phyloP scores from a whole-genome alignment of 2,888 invertebrate species.

The Plagodis dolabraria region DNA sequence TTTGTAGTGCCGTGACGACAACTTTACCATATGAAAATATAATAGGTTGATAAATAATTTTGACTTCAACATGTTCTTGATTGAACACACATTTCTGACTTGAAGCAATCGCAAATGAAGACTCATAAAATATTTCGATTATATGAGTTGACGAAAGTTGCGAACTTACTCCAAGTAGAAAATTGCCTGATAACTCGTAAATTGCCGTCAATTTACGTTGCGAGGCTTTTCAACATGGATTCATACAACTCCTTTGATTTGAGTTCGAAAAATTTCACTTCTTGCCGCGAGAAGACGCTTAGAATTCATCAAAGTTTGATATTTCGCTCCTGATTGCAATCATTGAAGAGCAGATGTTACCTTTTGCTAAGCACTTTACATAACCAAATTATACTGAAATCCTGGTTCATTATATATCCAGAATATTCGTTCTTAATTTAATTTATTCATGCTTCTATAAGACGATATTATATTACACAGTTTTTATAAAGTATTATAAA shows the following conservation, averaged over 20 bases:
- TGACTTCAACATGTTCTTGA: too few relatives aligned
- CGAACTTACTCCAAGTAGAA: constrained; percentile 23
- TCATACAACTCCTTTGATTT: constrained; percentile 14
- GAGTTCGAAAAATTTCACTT: not conserved
- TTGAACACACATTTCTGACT: not conserved
- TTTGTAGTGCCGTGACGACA: too few relatives aligned
- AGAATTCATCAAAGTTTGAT: constrained; percentile 8
- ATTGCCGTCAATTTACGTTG: constrained; percentile 30
- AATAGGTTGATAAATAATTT: too few relatives aligned
- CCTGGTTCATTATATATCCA: too few relatives aligned
- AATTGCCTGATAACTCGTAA: constrained; percentile 29
- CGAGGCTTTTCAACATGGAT: constrained; percentile 7
- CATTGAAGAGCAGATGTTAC: constrained; percentile 4
- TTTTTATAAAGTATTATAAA: too few relatives aligned
- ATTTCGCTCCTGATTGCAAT: constrained; percentile 17
- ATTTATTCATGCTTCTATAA: too few relatives aligned
- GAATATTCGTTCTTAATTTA: too few relatives aligned
- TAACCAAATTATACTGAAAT: too few relatives aligned
- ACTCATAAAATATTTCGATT: constrained; percentile 17
- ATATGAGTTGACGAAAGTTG: constrained; percentile 32
- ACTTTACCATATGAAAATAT: too few relatives aligned
- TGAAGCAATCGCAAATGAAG: constrained; percentile 23
- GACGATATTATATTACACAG: too few relatives aligned
- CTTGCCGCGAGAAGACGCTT: constrained; percentile 2
- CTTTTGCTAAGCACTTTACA: not conserved